phyloP scores from a whole-genome alignment of 2,113 vertebrate species.

The Tachysurus vachellii region DNA sequence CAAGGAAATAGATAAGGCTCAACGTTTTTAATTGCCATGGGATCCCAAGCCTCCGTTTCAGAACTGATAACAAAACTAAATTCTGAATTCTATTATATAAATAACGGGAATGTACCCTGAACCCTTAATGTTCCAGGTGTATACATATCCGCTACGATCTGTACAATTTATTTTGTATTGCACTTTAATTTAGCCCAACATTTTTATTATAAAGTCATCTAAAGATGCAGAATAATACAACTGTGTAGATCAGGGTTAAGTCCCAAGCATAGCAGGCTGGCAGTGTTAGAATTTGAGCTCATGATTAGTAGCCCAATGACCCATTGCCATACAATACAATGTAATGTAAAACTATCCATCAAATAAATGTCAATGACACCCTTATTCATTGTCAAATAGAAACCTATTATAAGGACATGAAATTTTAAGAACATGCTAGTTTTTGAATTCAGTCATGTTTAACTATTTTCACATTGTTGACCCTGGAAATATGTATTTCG shows the following conservation, averaged over 20 bases:
- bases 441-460: not conserved
- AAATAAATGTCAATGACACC: too few species aligned
- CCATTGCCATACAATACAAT: too few species aligned
- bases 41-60: not conserved
- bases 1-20: slow-evolving; percentile 1
- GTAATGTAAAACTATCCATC: too few species aligned
- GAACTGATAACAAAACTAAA: not conserved
- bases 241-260: not conserved
- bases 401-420: not conserved
- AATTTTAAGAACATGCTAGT: not conserved
- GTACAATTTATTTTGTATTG: not conserved
- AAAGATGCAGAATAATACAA: not conserved
- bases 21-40: not conserved
- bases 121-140: too few species aligned
- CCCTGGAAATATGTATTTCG: not conserved
- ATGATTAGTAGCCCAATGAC: not conserved
- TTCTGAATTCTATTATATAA: too few species aligned
- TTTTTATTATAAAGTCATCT: not conserved
- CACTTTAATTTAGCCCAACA: not conserved
- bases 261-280: not conserved
- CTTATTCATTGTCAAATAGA: not conserved
- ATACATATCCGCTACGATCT: not conserved
- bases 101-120: too few species aligned
- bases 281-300: not conserved
- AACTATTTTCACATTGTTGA: not conserved